phyloP scores from a whole-genome alignment of 2,797 vertebrate genomes.

The Ptychadena robeensis region DNA sequence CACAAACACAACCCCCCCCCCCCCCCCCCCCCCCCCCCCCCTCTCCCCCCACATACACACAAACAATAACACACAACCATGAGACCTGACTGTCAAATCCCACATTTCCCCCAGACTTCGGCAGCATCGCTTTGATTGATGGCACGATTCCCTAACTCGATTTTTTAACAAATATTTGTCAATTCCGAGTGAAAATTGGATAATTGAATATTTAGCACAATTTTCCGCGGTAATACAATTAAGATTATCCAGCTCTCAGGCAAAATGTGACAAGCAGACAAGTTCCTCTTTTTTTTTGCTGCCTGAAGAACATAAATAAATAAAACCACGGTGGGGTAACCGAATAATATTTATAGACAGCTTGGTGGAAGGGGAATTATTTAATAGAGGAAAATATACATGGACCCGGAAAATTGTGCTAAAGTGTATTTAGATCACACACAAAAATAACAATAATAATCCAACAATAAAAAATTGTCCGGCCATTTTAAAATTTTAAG shows the following conservation, averaged over 20 bases:
- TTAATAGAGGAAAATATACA: too few species aligned
- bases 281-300: slow-evolving; percentile 22
- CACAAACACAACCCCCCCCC: neutral
- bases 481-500: neutral
- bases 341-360: neutral
- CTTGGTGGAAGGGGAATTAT: neutral
- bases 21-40: neutral
- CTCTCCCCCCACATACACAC: neutral
- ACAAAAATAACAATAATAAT: too few species aligned
- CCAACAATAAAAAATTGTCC: too few species aligned
- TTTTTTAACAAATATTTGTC: slow-evolving; percentile 68
- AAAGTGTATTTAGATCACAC: neutral
- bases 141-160: slow-evolving; percentile 66
- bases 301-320: slow-evolving; percentile 20
- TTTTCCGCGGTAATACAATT: slow-evolving; percentile 61
- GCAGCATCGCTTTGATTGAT: slow-evolving; percentile 47
- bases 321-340: slow-evolving; percentile 1
- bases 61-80: neutral
- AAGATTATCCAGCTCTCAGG: slow-evolving; percentile 63
- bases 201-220: slow-evolving; percentile 66
- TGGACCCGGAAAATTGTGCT: neutral
- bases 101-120: slow-evolving; percentile 1
- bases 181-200: slow-evolving; percentile 63
- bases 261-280: slow-evolving; percentile 67
- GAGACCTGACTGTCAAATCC: slow-evolving; percentile 1